Percentiles rank a stretch among this genome's conserved stretches.
These are phyloP conservation scores for Ophioninae sp. DNA, from an alignment of 2,888 invertebrate genomes.

Conservation along the genomic window DNA sequence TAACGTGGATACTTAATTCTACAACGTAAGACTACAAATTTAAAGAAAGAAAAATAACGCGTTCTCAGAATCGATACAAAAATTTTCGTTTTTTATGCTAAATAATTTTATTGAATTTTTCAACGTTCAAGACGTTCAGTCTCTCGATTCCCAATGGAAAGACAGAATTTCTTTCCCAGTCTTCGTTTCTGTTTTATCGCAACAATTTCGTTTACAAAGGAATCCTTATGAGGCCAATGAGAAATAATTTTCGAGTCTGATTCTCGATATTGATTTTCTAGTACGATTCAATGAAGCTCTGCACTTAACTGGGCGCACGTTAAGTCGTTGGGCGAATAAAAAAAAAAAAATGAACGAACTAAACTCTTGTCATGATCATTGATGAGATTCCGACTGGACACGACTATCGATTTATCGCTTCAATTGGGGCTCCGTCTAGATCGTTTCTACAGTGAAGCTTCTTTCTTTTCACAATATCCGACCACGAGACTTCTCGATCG, in stretches of 20 bases:
- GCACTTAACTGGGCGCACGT: not conserved
- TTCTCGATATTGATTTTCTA: not conserved
- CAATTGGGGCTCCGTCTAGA: not conserved
- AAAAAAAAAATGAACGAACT: constrained; percentile 35
- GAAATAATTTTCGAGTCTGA: not conserved
- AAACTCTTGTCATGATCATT: constrained; percentile 45
- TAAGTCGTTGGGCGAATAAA: constrained; percentile 37
- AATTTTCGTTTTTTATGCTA: constrained; percentile 9
- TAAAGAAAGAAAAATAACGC: constrained; percentile 35
- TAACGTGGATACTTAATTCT: constrained; percentile 14
- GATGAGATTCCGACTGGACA: not conserved
- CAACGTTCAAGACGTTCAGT: constrained; percentile 39
- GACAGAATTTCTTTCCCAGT: constrained; percentile 29
- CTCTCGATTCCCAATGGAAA: constrained; percentile 42
- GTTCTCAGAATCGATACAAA: constrained; percentile 7
- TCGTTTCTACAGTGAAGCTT: not conserved
- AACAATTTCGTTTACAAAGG: not conserved
- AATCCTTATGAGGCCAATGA: not conserved
- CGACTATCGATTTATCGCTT: not conserved
- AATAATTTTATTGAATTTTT: constrained; percentile 33
- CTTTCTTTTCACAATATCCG: not conserved
- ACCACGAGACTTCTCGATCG: not conserved
- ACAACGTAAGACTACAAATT: constrained; percentile 13
- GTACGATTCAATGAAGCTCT: constrained; percentile 2
- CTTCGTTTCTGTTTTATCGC: constrained; percentile 6